Base-by-base conservation (phyloP, 2,888 invertebrate genomes). In the Caenorhabditis macrosperma region DNA sequence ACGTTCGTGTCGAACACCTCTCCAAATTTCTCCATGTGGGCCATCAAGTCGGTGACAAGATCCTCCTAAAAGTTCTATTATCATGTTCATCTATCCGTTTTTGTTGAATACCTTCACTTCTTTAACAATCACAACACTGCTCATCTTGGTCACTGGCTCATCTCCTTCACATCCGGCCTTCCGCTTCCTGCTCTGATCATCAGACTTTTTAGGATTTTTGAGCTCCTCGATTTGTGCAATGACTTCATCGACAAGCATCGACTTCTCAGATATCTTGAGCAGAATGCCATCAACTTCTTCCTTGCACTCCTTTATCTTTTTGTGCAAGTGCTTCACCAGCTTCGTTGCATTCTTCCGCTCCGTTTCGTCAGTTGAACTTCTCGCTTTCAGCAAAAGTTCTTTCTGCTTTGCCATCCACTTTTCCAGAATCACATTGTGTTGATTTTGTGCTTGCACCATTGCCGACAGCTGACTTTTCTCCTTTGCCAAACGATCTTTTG, bases 361-460 rank as follows among this genome's bases (percentile, higher is more conserved):
- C 20, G 69, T 76, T 20, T 83, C 81, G 15, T 80, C 67, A 0
- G 66, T 33, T n/a, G 76, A 3, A 2, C 60, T 57, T 61, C 75
- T 74, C 10, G 81, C 78, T 46, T 74, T 83, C 3, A 68, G 55
- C 7, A 84, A 30, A 6, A 79, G 46, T 3, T 94, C 92, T 91
- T 94, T 94, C 92, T 96, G 95, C 88, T 96, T 95, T 35, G 94
- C 94, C n/a, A 97, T 92, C 91, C 96, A 95, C 79, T 95, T 95
- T 82, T 95, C 94, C n/a, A 97, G 91, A 77, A 97, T 91, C 82
- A 94, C 94, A 88, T 95, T 95, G 82, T 95, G 95, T 0, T 95
- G 93, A 89, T 95, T 95, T 68, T 95, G 94, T 88, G 96, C 92
- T 88, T 95, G 95, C 7, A 86, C 71, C 57, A 82, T 22, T 2